These are phyloP conservation scores for Battus philenor DNA, from an alignment of 1,140 invertebrate genomes.

Conservation along the genomic window DNA sequence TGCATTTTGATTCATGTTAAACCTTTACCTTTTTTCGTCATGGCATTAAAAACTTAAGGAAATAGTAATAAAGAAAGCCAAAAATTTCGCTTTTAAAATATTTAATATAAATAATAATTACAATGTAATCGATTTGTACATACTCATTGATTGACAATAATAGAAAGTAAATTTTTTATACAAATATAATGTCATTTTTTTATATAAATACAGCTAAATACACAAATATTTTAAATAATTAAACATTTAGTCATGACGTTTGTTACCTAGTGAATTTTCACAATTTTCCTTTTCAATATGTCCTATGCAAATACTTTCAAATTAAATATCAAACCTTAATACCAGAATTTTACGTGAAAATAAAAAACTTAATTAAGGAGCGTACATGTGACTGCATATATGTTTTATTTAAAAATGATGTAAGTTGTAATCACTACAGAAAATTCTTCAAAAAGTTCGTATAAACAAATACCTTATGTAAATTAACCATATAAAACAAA, in stretches of 20 bases:
- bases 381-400: slow-evolving; percentile 38
- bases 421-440: too few relatives aligned
- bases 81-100: slow-evolving; percentile 49
- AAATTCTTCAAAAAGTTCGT: too few relatives aligned
- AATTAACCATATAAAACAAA: too few relatives aligned
- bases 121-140: slow-evolving; percentile 68
- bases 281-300: slow-evolving; percentile 19
- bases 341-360: slow-evolving; percentile 65
- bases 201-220: slow-evolving; percentile 42
- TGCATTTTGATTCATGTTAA: too few relatives aligned
- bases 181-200: slow-evolving; percentile 62
- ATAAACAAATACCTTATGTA: too few relatives aligned
- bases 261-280: slow-evolving; percentile 22
- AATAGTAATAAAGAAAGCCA: too few relatives aligned
- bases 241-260: slow-evolving; percentile 21
- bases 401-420: slow-evolving; percentile 4
- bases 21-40: too few relatives aligned
- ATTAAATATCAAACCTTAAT: slow-evolving; percentile 56
- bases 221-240: slow-evolving; percentile 44
- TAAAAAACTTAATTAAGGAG: slow-evolving; percentile 70
- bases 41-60: too few relatives aligned
- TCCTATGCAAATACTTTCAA: slow-evolving; percentile 16
- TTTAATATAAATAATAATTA: slow-evolving; percentile 71
- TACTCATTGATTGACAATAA: slow-evolving; percentile 65
- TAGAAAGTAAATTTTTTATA: slow-evolving; percentile 62